phyloP scores from a whole-genome alignment of 2,113 vertebrate species.

The Pluvianellus socialis region DNA sequence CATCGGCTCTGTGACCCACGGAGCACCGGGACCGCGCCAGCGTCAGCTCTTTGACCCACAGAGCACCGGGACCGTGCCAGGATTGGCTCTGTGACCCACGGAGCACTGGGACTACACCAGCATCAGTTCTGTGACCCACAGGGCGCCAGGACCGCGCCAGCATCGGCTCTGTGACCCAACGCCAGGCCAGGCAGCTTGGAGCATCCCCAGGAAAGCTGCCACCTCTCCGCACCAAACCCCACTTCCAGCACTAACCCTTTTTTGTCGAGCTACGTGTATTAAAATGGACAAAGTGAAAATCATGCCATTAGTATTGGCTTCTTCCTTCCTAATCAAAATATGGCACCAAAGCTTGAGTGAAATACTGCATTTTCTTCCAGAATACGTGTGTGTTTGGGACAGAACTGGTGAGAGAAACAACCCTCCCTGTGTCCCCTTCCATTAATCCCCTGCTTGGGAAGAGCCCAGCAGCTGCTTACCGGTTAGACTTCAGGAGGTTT shows the following conservation, averaged over 20 bases:
- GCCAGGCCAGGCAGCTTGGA: not conserved
- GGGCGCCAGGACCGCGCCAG: too few species aligned
- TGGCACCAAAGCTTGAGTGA: not conserved
- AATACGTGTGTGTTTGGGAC: not conserved
- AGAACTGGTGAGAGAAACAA: not conserved
- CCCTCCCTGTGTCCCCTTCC: not conserved
- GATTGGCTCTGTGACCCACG: too few species aligned
- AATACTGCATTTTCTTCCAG: not conserved
- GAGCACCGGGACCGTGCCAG: too few species aligned
- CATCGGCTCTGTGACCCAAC: too few species aligned
- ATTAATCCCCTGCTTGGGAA: not conserved
- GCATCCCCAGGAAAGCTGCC: not conserved
- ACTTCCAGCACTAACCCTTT: not conserved
- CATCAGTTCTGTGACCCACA: too few species aligned
- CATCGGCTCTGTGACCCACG: too few species aligned
- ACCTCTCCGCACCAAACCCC: too few species aligned
- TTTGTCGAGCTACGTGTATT: not conserved
- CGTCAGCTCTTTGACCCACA: too few species aligned
- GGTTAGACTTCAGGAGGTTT: not conserved
- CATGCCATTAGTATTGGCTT: rapidly evolving
- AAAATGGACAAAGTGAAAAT: not conserved
- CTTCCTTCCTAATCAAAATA: not conserved
- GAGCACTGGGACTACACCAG: too few species aligned
- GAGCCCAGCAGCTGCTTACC: not conserved
- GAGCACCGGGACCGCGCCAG: too few species aligned